Percentiles rank a stretch among this genome's conserved stretches.
These are phyloP conservation scores for Hipparchia sbordonii DNA, from an alignment of 2,888 invertebrate species.

Conservation along the genomic window DNA sequence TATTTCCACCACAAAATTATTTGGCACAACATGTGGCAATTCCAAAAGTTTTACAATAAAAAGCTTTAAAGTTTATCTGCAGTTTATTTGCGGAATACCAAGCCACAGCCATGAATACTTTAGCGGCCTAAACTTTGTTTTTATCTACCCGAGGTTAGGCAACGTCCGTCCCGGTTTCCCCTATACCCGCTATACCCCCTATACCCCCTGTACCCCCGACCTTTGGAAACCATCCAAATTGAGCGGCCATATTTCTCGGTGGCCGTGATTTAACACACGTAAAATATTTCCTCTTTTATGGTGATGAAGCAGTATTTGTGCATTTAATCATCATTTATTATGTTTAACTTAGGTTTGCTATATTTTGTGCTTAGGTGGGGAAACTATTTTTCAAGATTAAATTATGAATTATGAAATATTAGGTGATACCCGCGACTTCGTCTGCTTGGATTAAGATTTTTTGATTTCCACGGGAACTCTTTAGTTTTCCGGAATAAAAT, in stretches of 20 bases:
- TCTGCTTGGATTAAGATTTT: no score
- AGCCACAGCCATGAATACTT: slow-evolving; percentile 33
- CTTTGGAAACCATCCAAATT: slow-evolving; percentile 45
- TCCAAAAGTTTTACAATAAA: slow-evolving; percentile 12
- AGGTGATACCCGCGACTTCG: no score
- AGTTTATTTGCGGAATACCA: slow-evolving; percentile 22
- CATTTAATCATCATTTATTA: slow-evolving; percentile 22
- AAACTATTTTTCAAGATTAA: background rate
- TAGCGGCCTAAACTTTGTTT: slow-evolving; percentile 41
- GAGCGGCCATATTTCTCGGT: slow-evolving; percentile 43
- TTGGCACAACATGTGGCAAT: slow-evolving; percentile 13
- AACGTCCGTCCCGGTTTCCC: slow-evolving; percentile 39
- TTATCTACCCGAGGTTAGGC: slow-evolving; percentile 43
- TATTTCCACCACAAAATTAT: background rate
- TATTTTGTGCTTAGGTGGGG: background rate
- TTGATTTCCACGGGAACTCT: no score
- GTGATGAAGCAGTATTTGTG: slow-evolving; percentile 40
- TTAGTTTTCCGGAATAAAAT: no score
- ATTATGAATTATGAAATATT: no score
- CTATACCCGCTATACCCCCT: slow-evolving; percentile 40
- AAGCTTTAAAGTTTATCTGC: slow-evolving; percentile 25
- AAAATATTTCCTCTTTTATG: slow-evolving; percentile 42
- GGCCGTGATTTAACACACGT: slow-evolving; percentile 42
- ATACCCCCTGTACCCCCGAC: slow-evolving; percentile 38
- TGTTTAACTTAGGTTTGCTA: background rate